Conservation (phyloP, 1,140 invertebrate species). For the Gerris buenoi region DNA sequence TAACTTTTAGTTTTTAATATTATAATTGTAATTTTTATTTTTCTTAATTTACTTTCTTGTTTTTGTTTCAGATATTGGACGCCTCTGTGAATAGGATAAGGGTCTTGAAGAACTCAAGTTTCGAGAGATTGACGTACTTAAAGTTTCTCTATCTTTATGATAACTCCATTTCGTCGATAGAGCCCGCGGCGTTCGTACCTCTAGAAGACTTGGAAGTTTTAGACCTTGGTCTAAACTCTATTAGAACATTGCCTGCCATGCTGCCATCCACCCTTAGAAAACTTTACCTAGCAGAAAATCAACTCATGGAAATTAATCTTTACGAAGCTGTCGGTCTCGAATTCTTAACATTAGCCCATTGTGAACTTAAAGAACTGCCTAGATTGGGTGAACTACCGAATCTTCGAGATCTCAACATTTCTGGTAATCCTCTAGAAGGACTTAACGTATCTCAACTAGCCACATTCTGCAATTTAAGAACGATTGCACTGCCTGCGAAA, state of each 20-base stretch:
- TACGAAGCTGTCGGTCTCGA: slow-evolving; percentile 2
- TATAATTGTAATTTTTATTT: too few relatives aligned
- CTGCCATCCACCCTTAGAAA: slow-evolving; percentile 14
- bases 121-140: slow-evolving; percentile 27
- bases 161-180: slow-evolving; percentile 29
- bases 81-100: slow-evolving; percentile 28
- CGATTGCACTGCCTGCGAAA: slow-evolving; percentile 6
- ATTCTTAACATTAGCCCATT: slow-evolving; percentile 11
- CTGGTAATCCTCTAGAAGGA: slow-evolving; percentile 12
- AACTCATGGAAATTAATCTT: background rate
- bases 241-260: slow-evolving; percentile 12
- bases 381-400: slow-evolving; percentile 15
- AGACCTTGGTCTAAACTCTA: slow-evolving; percentile 15
- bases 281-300: slow-evolving; percentile 17
- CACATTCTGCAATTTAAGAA: slow-evolving; percentile 16
- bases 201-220: slow-evolving; percentile 28
- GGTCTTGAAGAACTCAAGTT: slow-evolving; percentile 26
- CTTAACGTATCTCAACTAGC: slow-evolving; percentile 16
- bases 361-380: slow-evolving; percentile 14
- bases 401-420: slow-evolving; percentile 16
- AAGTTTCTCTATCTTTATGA: slow-evolving; percentile 30
- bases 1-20: too few relatives aligned
- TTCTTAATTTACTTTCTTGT: background rate
- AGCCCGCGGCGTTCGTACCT: slow-evolving; percentile 26
- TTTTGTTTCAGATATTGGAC: slow-evolving; percentile 28